A percentile compares a stretch with the other conserved stretches of the same genome.
Conservation (phyloP, 2,797 vertebrate species). For the Anguilla obscura region DNA sequence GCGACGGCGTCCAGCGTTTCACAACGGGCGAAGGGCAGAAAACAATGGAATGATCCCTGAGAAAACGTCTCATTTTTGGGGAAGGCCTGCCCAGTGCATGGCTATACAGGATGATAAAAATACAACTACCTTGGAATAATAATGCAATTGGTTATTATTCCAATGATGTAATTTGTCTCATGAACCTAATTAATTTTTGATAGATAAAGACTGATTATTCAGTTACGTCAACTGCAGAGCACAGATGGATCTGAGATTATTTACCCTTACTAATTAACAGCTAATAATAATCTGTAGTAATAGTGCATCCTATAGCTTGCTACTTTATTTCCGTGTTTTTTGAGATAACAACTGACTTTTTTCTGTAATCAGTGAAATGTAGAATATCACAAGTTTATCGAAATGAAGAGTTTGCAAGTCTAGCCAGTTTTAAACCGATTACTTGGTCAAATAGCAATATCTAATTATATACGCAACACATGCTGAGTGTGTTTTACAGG, state of each 20-base stretch:
- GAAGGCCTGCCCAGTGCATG: background rate
- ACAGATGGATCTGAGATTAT: background rate
- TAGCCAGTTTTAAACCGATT: background rate
- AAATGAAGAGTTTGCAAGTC: background rate
- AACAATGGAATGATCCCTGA: background rate
- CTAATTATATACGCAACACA: background rate
- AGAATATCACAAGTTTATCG: background rate
- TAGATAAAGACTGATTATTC: background rate
- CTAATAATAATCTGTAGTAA: background rate
- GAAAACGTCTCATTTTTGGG: background rate
- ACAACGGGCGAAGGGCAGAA: background rate
- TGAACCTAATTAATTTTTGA: no score
- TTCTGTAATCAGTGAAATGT: background rate
- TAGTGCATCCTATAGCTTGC: background rate
- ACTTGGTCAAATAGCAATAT: background rate
- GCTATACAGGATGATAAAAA: background rate
- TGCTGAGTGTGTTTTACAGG: background rate
- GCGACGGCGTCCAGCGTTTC: background rate
- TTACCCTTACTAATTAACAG: background rate
- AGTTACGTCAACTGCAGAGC: background rate
- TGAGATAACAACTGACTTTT: background rate
- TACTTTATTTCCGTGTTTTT: no score
- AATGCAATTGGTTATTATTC: background rate
- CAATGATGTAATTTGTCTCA: background rate
- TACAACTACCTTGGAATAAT: background rate